Conservation (phyloP, 2,888 invertebrate genomes). For the Dryobotodes eremita region DNA sequence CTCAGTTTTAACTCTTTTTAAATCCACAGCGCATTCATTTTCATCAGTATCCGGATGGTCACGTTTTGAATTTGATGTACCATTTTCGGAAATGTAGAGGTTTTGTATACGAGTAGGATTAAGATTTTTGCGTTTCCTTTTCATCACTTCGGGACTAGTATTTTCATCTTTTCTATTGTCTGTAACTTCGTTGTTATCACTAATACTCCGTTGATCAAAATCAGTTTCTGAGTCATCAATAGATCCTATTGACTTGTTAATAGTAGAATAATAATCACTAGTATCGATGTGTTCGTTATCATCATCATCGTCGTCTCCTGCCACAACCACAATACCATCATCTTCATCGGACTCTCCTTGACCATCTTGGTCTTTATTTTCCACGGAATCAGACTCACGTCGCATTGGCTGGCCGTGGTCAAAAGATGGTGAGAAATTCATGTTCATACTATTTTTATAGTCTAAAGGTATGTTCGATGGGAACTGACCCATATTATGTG, state of each 20-base stretch:
- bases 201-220: slow-evolving; percentile 85
- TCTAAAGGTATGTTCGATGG: slow-evolving; percentile 87
- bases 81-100: slow-evolving; percentile 73
- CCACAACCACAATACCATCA: slow-evolving; percentile 95
- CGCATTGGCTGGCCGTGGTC: slow-evolving; percentile 84
- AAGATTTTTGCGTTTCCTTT: slow-evolving; percentile 96
- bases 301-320: slow-evolving; percentile 94
- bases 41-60: slow-evolving; percentile 77
- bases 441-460: slow-evolving; percentile 87
- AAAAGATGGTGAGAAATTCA: slow-evolving; percentile 79
- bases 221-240: slow-evolving; percentile 87
- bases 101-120: slow-evolving; percentile 96
- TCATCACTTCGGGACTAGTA: slow-evolving; percentile 91
- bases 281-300: slow-evolving; percentile 90
- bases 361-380: slow-evolving; percentile 91
- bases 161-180: slow-evolving; percentile 88
- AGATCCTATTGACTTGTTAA: slow-evolving; percentile 85
- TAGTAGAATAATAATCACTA: slow-evolving; percentile 85
- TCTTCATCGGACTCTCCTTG: slow-evolving; percentile 93
- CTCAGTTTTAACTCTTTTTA: slow-evolving; percentile 85
- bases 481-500: slow-evolving; percentile 92
- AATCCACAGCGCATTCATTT: slow-evolving; percentile 76
- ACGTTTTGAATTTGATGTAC: slow-evolving; percentile 70
- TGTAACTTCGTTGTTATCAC: slow-evolving; percentile 83
- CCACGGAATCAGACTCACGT: slow-evolving; percentile 83